Evolutionary conservation across 2,113 vertebrate genomes (phyloP), one percentile per base, ranked within the genome.

Genomic region (Pteruthius melanotis): DNA sequence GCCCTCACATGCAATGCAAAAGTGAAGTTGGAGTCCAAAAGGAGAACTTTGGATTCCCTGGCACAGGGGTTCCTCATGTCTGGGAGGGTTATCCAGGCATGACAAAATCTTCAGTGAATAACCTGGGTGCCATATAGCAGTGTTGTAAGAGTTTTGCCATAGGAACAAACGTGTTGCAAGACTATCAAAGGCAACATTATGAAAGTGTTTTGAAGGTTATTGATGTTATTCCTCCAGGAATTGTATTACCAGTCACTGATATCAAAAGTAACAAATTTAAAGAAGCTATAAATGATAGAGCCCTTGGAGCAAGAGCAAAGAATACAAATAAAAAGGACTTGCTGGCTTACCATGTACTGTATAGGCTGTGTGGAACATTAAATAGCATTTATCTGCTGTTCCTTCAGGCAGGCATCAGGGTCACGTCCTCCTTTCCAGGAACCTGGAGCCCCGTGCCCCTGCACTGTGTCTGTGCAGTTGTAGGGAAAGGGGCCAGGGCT

Each of bases 191-290:
- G 87, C 70, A 90, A 92, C 80, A 50, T 96, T 96, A 96, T 87
- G 80, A 95, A 97, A 97, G 94, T 72, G 82, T 82, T 96, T 94
- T 89, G 96, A 69, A 45, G 13, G 63, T 96, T 94, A 95, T 80
- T 96, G 97, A 94, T 96, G 94, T 82, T 93, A 87, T 80, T 95
- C 86, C 59, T 89, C 82, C 0, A 70, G 92, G 96, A 94, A 95
- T 96, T 94, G 91, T 97, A 96, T 96, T 94, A 96, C 93, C 93
- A 84, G 69, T 94, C 96, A 94, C 97, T 60, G 91, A 66, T 97
- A 97, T 92, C 96, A 94, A 92, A 93, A 91, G 96, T 90, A 95
- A 97, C 97, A 96, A 93, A 97, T 97, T 97, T 96, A 90, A 91
- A 95, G 96, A 93, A 93, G 82, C 90, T 90, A 37, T 95, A 94